Percentiles rank a stretch among this genome's conserved stretches.
These are phyloP conservation scores for Napeogenes sylphis DNA, from an alignment of 2,888 invertebrate species.

Conservation along the genomic window DNA sequence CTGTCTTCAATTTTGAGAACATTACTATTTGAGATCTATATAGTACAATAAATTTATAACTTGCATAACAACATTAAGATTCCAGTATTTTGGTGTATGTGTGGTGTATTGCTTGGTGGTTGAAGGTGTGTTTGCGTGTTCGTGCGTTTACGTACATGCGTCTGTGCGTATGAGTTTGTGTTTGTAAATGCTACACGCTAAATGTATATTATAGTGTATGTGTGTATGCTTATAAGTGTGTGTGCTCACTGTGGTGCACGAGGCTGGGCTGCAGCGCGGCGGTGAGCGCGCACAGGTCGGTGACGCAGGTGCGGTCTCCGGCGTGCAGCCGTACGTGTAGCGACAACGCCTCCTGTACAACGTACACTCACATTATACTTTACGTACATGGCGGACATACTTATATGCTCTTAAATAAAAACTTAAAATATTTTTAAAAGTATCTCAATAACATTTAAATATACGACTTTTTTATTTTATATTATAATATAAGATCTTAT, in stretches of 20 bases:
- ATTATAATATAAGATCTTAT: no score
- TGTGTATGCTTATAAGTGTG: slow-evolving; percentile 1
- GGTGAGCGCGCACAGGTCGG: slow-evolving; percentile 88
- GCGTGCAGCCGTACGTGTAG: slow-evolving; percentile 88
- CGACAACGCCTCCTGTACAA: slow-evolving; percentile 83
- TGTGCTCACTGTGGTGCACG: slow-evolving; percentile 60
- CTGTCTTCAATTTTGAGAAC: background rate
- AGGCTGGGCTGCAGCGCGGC: slow-evolving; percentile 86
- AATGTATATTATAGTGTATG: slow-evolving; percentile 10
- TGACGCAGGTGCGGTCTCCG: slow-evolving; percentile 87
- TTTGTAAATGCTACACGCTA: no score
- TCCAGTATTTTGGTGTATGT: no score
- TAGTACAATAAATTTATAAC: no score
- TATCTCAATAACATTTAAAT: no score
- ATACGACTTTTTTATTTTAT: no score
- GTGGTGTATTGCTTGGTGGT: no score
- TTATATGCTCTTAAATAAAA: no score
- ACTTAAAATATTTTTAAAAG: no score
- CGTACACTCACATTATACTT: background rate
- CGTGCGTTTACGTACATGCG: background rate
- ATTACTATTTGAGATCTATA: no score
- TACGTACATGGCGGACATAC: no score
- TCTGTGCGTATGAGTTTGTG: background rate
- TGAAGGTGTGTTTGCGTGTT: background rate
- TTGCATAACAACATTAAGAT: no score